Base-by-base conservation (phyloP, 1,140 invertebrate genomes). In the Anastrepha ludens region DNA sequence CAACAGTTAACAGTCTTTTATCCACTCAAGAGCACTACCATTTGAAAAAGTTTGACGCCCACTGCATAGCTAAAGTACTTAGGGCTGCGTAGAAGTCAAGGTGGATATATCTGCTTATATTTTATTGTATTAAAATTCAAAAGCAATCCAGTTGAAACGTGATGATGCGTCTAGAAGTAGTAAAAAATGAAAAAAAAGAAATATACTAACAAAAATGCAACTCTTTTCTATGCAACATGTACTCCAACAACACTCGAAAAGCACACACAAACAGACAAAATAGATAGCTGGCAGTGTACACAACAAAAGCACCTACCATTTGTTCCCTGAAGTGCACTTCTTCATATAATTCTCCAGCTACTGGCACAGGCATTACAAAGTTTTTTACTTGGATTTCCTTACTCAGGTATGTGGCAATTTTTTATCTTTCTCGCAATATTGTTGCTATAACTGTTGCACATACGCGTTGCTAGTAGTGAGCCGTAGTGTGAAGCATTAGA, bases 71-170 rank as follows among this genome's bases (percentile, higher is more conserved):
- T 47, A 17, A 13, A 81, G 15, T 41, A 20, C 70, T 74, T 47
- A 74, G 17, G 15, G 70, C 47, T 67, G 41, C 67, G 44, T 15
- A 13, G 47, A 81, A 81, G 50, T 81, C 74, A 81, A 81, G 74
- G 74, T 81, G 74, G 74, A 55, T 81, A 58, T 81, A 81, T 81
- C 74, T 81, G 74, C 47, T 81, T 81, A 55, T 81, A 81, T 55
- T 81, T 81, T 81, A 81, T 81, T 81, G 74, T 55, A 81, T 81
- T 81, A 81, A 81, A 81, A 81, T 81, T 81, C 74, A 55, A 81
- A 81, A 81, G 74, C 47, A 81, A 81, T 81, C 74, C 74, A 81
- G 47, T 81, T 81, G 74, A 50, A 81, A 81, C 74, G 74, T 81
- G 74, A 55, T 81, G 47, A 29, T 81, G 74, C 74, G 47, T 8